Base-by-base conservation (phyloP, 2,797 vertebrate genomes). In the Microctenopoma steveboyesi region DNA sequence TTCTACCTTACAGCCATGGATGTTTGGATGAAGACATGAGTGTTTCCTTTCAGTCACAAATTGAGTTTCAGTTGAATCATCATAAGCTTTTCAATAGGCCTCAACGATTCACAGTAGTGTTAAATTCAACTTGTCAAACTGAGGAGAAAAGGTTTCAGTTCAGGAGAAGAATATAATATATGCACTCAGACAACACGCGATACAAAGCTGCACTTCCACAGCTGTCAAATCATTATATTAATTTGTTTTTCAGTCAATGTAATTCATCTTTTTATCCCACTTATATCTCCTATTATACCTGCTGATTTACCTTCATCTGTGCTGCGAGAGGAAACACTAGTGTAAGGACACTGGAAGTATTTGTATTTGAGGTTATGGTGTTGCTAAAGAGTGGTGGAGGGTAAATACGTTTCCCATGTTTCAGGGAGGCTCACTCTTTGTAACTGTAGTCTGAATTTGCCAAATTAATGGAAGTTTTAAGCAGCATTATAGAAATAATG, bases 181-280 rank as follows among this genome's bases (percentile, higher is more conserved):
- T 62, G 65, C n/a, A 2, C 16, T 56, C 40, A 33, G 6, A 4
- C n/a, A 48, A 16, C 13, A 1, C 13, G n/a, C 10, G 27, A 35
- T 11, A 40, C 30, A 40, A 22, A 67, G n/a, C 28, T 37, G 7
- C 5, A 12, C 30, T 37, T 22, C 22, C 22, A n/a, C 39, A 30
- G 22, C 8, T 11, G 68, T 74, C 30, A 61, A 56, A 56, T 71
- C 39, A 72, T 73, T 53, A 48, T 53, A 42, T 72, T 67, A 65
- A 33, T 42, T 35, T 62, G 55, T 12, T 79, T 81, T 69, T 62
- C 53, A 57, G 62, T 60, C 61, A 51, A 43, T 42, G 22, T 66
- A 72, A 82, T 82, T 56, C 48, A 55, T 87, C 72, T 61, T 84
- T 52, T 27, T 74, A 57, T 30, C 42, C 49, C 12, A 11, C 40